phyloP scores from a whole-genome alignment of 2,113 vertebrate species.

The Rhynchomys soricoides region DNA sequence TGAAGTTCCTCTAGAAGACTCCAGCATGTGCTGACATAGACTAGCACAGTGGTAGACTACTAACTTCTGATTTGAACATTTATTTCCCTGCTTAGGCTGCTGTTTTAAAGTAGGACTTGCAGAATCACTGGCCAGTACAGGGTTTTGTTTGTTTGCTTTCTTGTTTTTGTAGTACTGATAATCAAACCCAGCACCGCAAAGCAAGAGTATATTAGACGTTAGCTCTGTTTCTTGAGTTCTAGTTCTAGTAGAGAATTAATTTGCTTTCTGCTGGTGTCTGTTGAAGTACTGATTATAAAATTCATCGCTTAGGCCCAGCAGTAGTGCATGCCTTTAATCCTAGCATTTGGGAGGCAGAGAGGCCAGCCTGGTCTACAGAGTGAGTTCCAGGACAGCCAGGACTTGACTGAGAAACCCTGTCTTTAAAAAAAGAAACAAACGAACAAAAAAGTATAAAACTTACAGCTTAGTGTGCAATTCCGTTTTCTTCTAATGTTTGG shows the following conservation, averaged over 20 bases:
- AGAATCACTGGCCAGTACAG: neutral
- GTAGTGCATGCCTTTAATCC: neutral
- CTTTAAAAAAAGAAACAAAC: neutral
- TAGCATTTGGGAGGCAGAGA: neutral
- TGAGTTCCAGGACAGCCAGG: too few relatives aligned
- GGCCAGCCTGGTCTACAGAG: too few relatives aligned
- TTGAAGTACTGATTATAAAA: constrained; percentile 41
- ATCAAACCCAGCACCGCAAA: neutral
- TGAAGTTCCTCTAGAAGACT: neutral
- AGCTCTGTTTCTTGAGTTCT: neutral
- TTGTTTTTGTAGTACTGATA: neutral
- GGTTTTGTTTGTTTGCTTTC: neutral
- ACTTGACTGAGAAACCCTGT: neutral
- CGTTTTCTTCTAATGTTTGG: neutral
- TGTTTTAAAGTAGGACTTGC: constrained; percentile 33
- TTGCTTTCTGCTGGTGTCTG: constrained; percentile 16
- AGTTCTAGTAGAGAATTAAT: neutral
- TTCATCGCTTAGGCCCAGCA: neutral
- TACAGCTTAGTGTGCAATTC: neutral
- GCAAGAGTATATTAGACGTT: neutral
- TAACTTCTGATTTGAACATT: neutral
- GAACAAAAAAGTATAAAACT: constrained; percentile 13
- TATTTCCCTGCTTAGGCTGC: neutral
- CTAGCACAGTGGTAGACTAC: neutral
- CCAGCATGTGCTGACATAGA: neutral